phyloP scores from a whole-genome alignment of 64 coral and sea anemone genomes.

The Orbicella faveolata region DNA sequence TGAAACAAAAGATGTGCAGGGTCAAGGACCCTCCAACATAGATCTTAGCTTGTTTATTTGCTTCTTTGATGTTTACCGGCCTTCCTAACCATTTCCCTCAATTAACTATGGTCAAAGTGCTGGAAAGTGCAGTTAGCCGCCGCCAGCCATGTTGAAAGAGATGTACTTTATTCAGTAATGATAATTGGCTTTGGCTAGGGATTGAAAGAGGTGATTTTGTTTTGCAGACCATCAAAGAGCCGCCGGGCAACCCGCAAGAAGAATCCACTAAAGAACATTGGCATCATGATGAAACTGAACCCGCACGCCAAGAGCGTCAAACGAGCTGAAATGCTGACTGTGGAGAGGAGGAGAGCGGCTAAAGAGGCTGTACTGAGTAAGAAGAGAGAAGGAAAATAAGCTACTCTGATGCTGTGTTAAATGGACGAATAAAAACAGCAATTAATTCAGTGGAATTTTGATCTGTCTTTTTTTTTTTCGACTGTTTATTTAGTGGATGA shows the following conservation, averaged over 20 bases:
- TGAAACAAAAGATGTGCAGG: too few species aligned
- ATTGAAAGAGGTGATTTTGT: background rate
- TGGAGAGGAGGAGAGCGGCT: slow-evolving; percentile 66
- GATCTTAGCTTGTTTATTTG: too few species aligned
- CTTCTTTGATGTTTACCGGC: too few species aligned
- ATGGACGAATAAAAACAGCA: slow-evolving; percentile 16
- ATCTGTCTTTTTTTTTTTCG: background rate
- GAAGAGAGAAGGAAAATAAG: slow-evolving; percentile 73
- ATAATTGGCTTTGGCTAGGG: too few species aligned
- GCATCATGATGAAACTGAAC: slow-evolving; percentile 81
- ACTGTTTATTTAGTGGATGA: background rate
- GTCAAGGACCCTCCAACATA: too few species aligned
- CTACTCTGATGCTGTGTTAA: slow-evolving; percentile 17
- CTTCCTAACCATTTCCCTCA: too few species aligned
- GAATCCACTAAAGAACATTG: slow-evolving; percentile 96
- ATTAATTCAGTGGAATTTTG: background rate
- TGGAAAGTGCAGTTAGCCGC: too few species aligned
- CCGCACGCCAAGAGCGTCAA: slow-evolving; percentile 76
- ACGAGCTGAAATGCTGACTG: slow-evolving; percentile 64
- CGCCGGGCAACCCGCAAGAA: slow-evolving; percentile 80
- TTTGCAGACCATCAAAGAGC: slow-evolving; percentile 49
- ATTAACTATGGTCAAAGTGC: too few species aligned
- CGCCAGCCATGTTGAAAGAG: too few species aligned
- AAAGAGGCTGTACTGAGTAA: slow-evolving; percentile 62
- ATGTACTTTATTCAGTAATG: too few species aligned